A percentile compares a stretch with the other conserved stretches of the same genome.
Evolutionary conservation across 2,888 invertebrate species (phyloP).

Genomic region (Epistrophella euchroma): DNA sequence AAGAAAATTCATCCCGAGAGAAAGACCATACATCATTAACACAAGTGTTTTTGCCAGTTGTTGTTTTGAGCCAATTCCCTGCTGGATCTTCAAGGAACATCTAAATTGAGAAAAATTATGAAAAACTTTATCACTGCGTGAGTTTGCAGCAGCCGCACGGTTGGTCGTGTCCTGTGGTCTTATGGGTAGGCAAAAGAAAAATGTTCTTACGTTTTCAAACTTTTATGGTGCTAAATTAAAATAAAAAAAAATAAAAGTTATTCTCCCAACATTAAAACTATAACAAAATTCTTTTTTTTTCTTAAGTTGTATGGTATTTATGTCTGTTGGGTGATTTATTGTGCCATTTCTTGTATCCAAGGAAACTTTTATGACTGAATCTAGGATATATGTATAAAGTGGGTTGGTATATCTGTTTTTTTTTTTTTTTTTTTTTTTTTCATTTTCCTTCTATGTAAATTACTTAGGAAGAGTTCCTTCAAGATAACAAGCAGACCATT

Average conservation of each 20-base stretch:
- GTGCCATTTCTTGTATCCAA: conserved; percentile 13
- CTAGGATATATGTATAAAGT: not conserved
- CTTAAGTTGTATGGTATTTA: not conserved
- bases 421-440: conserved; percentile 8
- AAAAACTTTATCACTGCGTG: conserved; percentile 33
- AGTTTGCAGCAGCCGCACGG: conserved; percentile 5
- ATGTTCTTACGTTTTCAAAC: not conserved
- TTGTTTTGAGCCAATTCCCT: conserved; percentile 29
- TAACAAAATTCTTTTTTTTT: conserved; percentile 18
- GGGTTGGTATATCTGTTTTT: not conserved
- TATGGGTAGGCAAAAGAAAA: not conserved
- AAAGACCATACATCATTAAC: conserved; percentile 6
- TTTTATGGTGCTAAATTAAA: conserved; percentile 22
- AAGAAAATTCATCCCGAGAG: conserved; percentile 13
- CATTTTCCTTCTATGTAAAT: conserved; percentile 38
- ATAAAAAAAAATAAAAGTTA: not conserved
- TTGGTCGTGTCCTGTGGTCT: conserved; percentile 20
- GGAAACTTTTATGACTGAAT: conserved; percentile 11
- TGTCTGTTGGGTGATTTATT: conserved; percentile 19
- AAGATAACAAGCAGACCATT: conserved; percentile 40
- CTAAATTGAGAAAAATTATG: not conserved
- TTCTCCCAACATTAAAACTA: conserved; percentile 31
- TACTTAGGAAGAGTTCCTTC: conserved; percentile 28
- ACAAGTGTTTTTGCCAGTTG: conserved; percentile 31
- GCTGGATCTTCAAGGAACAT: conserved; percentile 7